phyloP scores from a whole-genome alignment of 1,140 invertebrate species.

The Diorhabda sublineata region DNA sequence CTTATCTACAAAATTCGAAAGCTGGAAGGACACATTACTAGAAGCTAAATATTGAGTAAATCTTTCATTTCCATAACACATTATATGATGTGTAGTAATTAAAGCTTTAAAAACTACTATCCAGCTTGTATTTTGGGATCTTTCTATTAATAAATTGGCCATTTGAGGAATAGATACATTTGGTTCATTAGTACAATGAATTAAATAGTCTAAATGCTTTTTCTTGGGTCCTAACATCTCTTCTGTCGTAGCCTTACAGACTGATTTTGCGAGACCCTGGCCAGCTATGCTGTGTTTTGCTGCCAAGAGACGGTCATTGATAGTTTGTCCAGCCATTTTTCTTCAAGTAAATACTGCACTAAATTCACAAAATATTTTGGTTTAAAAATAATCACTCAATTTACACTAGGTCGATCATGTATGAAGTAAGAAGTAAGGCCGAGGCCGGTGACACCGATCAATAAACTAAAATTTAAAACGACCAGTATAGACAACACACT shows the following conservation, averaged over 20 bases:
- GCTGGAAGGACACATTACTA: constrained; percentile 98
- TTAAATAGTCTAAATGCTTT: constrained; percentile 99
- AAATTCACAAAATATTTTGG: not conserved
- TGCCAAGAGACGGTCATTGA: constrained; percentile 95
- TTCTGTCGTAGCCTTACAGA: constrained; percentile 99
- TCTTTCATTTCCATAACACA: constrained; percentile 99
- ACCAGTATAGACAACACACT: not conserved
- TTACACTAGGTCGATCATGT: constrained; percentile 1
- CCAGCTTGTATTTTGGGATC: constrained; percentile 97
- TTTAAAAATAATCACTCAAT: constrained; percentile 3
- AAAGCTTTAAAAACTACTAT: constrained; percentile 98
- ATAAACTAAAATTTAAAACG: not conserved
- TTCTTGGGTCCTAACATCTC: constrained; percentile 99
- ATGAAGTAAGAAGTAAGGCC: constrained; percentile 2
- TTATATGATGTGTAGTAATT: constrained; percentile 97
- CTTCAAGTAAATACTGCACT: not conserved
- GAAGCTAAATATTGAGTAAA: constrained; percentile 99
- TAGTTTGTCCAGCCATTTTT: constrained; percentile 89
- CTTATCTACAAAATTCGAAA: constrained; percentile 96
- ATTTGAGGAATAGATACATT: constrained; percentile 99
- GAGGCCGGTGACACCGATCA: not conserved
- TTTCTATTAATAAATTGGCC: constrained; percentile 95
- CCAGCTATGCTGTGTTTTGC: constrained; percentile 98
- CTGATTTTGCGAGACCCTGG: constrained; percentile 97
- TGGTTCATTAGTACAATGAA: constrained; percentile 99